These are phyloP conservation scores for Hippocampus kuda DNA, from an alignment of 2,797 vertebrate species.

Conservation along the genomic window DNA sequence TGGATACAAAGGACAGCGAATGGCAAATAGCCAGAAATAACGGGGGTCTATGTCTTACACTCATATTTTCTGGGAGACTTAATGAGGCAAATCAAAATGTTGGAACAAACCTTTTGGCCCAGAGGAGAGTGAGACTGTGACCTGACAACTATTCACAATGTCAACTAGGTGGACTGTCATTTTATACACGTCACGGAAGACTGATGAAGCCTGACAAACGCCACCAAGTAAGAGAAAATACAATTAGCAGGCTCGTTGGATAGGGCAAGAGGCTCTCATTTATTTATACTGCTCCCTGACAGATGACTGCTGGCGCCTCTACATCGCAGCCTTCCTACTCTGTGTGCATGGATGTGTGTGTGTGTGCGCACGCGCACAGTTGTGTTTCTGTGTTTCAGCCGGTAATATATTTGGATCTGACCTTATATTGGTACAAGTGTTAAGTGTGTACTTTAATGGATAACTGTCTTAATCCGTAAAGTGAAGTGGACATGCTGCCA, in stretches of 20 bases:
- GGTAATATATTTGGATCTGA: slow-evolving; percentile 40
- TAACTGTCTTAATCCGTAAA: slow-evolving; percentile 45
- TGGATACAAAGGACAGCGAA: slow-evolving; percentile 35
- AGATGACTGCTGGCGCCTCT: slow-evolving; percentile 31
- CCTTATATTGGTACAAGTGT: slow-evolving; percentile 43
- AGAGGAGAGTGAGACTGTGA: slow-evolving; percentile 41
- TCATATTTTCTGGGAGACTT: slow-evolving; percentile 41
- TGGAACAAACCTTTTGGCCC: slow-evolving; percentile 57
- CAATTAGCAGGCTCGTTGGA: slow-evolving; percentile 73
- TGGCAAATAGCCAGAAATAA: slow-evolving; percentile 46
- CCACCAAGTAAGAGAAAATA: slow-evolving; percentile 68
- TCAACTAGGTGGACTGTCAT: slow-evolving; percentile 66
- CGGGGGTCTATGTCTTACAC: slow-evolving; percentile 38
- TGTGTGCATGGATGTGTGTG: slow-evolving; percentile 8
- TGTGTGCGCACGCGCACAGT: background rate
- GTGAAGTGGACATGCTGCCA: slow-evolving; percentile 26
- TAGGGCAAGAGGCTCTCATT: slow-evolving; percentile 62
- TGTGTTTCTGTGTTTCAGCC: slow-evolving; percentile 9
- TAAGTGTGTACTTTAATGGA: slow-evolving; percentile 37
- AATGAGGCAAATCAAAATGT: slow-evolving; percentile 64
- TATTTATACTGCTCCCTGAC: slow-evolving; percentile 64
- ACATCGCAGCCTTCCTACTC: slow-evolving; percentile 31
- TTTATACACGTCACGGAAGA: slow-evolving; percentile 64
- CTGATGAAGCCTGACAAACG: slow-evolving; percentile 69
- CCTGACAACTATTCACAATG: slow-evolving; percentile 54